A percentile compares a stretch with the other conserved stretches of the same genome.
These are phyloP conservation scores for Sapayoa aenigma DNA, from an alignment of 2,113 vertebrate species.

Conservation along the genomic window DNA sequence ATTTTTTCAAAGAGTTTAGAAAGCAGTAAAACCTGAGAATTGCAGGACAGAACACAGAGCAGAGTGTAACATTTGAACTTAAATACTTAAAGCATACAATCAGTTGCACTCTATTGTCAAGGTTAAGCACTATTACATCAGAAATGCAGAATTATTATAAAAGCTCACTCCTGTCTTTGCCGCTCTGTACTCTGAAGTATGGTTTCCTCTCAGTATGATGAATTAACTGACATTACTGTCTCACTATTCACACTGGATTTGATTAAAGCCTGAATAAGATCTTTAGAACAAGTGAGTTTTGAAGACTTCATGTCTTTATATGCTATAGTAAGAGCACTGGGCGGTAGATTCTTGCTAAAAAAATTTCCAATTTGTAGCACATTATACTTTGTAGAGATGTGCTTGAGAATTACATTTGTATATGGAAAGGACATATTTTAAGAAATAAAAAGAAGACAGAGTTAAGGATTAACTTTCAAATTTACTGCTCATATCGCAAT, in stretches of 20 bases:
- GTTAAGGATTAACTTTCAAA: slow-evolving; percentile 30
- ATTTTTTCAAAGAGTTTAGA: background rate
- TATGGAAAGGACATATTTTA: background rate
- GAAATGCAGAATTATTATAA: slow-evolving; percentile 4
- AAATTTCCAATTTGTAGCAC: background rate
- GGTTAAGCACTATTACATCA: background rate
- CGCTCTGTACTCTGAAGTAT: background rate
- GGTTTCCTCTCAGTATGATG: background rate
- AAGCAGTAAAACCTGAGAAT: background rate
- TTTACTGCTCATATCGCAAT: slow-evolving; percentile 13
- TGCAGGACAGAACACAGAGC: background rate
- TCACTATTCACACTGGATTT: slow-evolving; percentile 15
- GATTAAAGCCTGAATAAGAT: slow-evolving; percentile 34
- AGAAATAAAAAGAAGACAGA: slow-evolving; percentile 20
- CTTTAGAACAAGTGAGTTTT: slow-evolving; percentile 14
- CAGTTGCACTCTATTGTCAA: background rate
- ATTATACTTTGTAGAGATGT: slow-evolving; percentile 28
- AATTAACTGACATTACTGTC: slow-evolving; percentile 21
- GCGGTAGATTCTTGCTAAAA: background rate
- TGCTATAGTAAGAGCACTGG: background rate
- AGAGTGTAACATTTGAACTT: background rate
- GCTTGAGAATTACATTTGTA: slow-evolving; percentile 6
- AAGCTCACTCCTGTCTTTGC: background rate
- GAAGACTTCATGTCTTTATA: slow-evolving; percentile 10
- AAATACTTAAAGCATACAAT: background rate